Evolutionary conservation across 1,140 invertebrate species (phyloP).

Genomic region (Oryzaephilus surinamensis): DNA sequence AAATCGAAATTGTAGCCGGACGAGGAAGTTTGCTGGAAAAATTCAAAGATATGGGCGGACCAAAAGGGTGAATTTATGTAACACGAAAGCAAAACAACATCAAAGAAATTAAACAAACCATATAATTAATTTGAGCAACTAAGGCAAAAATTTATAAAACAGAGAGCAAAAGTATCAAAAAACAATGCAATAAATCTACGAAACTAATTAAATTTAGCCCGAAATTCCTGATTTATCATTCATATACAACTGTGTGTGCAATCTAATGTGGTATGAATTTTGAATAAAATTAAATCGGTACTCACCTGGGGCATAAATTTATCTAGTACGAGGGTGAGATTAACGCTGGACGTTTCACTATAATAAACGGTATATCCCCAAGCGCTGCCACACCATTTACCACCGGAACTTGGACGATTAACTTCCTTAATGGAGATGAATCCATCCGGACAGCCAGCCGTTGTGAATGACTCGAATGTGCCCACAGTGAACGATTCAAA

Average conservation of each 20-base stretch:
- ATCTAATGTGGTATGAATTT: constrained; percentile 1
- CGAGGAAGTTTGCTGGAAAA: too few relatives aligned
- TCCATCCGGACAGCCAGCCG: constrained; percentile 69
- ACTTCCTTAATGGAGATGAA: constrained; percentile 67
- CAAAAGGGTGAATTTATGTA: too few relatives aligned
- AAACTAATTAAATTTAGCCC: too few relatives aligned
- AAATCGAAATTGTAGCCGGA: constrained; percentile 74
- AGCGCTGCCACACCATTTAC: constrained; percentile 73
- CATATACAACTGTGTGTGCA: neutral
- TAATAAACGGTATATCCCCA: constrained; percentile 80
- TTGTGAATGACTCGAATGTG: constrained; percentile 60
- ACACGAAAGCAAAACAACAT: too few relatives aligned
- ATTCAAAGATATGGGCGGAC: too few relatives aligned
- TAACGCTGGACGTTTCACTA: constrained; percentile 67
- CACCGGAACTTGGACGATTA: constrained; percentile 57
- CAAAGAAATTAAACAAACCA: too few relatives aligned
- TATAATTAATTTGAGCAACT: too few relatives aligned
- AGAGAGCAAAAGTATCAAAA: too few relatives aligned
- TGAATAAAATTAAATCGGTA: constrained; percentile 15
- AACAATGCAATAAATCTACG: neutral
- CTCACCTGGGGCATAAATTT: constrained; percentile 60
- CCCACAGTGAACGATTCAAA: constrained; percentile 68
- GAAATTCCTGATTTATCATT: too few relatives aligned
- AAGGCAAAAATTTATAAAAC: too few relatives aligned
- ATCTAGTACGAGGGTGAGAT: constrained; percentile 58